These are phyloP conservation scores for Euspilapteryx auroguttella DNA, from an alignment of 2,888 invertebrate genomes.

Conservation along the genomic window DNA sequence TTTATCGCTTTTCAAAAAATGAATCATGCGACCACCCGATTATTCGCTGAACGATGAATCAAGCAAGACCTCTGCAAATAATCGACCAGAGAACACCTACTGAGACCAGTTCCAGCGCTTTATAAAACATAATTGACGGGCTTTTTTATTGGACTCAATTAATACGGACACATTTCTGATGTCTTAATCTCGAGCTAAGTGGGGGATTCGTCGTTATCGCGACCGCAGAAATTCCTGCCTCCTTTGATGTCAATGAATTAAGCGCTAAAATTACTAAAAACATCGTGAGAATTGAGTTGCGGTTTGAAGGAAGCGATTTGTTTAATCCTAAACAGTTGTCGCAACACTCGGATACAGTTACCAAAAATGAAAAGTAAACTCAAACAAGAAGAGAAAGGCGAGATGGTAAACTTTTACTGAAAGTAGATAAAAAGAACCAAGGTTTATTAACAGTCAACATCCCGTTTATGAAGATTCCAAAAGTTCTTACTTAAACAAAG, in stretches of 20 bases:
- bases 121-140: conserved; percentile 3
- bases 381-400: too few relatives aligned
- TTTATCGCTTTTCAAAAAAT: conserved; percentile 4
- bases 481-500: conserved; percentile 1
- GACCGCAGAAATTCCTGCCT: conserved; percentile 6
- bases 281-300: not conserved
- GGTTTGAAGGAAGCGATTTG: not conserved
- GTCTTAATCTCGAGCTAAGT: conserved; percentile 6
- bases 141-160: conserved; percentile 5
- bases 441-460: conserved; percentile 12
- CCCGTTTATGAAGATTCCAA: conserved; percentile 2
- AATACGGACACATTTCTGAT: conserved; percentile 5
- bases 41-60: conserved; percentile 15
- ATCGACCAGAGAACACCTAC: conserved; percentile 14
- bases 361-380: too few relatives aligned
- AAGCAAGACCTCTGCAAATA: conserved; percentile 9
- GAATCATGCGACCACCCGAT: conserved; percentile 3
- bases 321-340: too few relatives aligned
- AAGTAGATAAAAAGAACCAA: conserved; percentile 12
- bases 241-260: conserved; percentile 4
- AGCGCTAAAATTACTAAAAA: not conserved
- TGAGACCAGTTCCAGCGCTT: conserved; percentile 2
- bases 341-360: too few relatives aligned
- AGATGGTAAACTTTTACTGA: too few relatives aligned
- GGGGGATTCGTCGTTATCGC: conserved; percentile 3